Evolutionary conservation across 2,888 invertebrate genomes (phyloP), one percentile per base, ranked within the genome.

Genomic region (Asteroscopus sphinx): DNA sequence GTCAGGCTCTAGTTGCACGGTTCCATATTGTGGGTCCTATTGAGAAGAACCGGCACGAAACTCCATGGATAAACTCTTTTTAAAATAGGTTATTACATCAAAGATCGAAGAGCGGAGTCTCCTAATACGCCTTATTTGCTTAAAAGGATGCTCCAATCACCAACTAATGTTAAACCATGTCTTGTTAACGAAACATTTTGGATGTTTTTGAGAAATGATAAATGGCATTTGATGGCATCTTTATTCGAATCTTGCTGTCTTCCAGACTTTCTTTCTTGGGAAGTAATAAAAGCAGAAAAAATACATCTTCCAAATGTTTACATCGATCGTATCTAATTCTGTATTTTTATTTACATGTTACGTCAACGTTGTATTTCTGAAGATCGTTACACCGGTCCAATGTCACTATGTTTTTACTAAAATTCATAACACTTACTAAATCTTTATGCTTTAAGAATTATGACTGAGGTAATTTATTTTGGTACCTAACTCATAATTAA

Each of bases 301-400:
- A 16, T 0, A 11, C 17, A 1, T 32, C 5, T 15, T 15, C 0
- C 6, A 30, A 45, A 41, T 7, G 2, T 36, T 48, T 26, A 46
- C 36, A 49, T 26, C 28, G 21, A 41, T 55, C n/a, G n/a, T n/a
- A n/a, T n/a, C 21, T 47, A 28, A 12, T 16, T 57, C 12, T 12
- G 7, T 28, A 28, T 4, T 52, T 11, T 37, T 51, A 36, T 36
- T 52, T 47, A 52, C 15, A 13, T 15, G 39, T 47, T 62, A 41
- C 63, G 33, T 68, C 56, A 62, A 6, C n/a, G 15, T 13, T 16
- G 12, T 65, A 55, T 66, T 65, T 68, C 3, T 46, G 60, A 33
- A 45, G 41, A 37, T 17, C 21, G 26, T 42, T 37, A 42, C 26
- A 36, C 16, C 35, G n/a, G 32, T 36, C 39, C 57, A 44, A 40